Evolutionary conservation across 2,113 vertebrate species (phyloP).

Genomic region (Acanthisitta chloris): DNA sequence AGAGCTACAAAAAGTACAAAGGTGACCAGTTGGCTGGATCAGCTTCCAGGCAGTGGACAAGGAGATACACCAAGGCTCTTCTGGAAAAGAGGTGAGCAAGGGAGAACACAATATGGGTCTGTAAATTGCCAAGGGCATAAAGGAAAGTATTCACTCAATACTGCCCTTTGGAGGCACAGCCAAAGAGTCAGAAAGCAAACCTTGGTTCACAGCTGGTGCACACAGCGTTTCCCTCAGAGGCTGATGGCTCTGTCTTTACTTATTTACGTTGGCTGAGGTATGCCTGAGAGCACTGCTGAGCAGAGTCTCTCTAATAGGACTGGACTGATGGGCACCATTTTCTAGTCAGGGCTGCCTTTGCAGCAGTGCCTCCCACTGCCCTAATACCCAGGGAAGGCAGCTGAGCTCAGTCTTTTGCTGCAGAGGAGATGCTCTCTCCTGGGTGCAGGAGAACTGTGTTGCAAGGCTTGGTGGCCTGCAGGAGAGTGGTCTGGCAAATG

Average conservation of each 20-base stretch:
- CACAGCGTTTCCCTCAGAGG: accelerated
- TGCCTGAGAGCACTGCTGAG: neutral
- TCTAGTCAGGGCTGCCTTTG: neutral
- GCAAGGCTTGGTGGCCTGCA: neutral
- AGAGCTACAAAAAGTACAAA: neutral
- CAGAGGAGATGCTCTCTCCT: neutral
- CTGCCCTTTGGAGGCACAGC: neutral
- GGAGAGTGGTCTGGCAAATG: neutral
- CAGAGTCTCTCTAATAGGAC: neutral
- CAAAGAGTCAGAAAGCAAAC: neutral
- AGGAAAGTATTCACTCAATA: neutral
- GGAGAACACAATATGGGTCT: neutral
- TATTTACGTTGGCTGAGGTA: neutral
- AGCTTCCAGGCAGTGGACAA: neutral
- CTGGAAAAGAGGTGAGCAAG: neutral
- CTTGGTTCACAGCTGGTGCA: neutral
- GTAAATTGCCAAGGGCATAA: neutral
- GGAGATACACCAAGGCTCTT: neutral
- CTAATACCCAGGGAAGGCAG: neutral
- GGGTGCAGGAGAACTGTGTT: neutral
- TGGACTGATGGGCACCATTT: neutral
- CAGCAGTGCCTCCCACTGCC: neutral
- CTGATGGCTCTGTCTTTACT: neutral
- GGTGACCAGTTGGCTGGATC: neutral
- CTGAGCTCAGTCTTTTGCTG: neutral